These are phyloP conservation scores for Urocitellus parryii DNA, from an alignment of 2,113 vertebrate species.

Conservation along the genomic window DNA sequence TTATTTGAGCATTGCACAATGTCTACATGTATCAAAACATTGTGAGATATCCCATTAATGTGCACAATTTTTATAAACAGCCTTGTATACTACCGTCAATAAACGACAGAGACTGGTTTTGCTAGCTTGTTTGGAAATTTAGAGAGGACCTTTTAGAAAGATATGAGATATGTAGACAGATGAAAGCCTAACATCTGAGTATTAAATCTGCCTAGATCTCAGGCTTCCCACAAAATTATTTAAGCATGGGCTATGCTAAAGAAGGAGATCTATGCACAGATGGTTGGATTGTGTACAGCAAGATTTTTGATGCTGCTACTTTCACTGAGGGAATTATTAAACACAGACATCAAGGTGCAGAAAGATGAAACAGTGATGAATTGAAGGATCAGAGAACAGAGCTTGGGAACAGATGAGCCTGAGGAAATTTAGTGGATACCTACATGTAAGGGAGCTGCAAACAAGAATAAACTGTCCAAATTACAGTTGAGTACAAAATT, in stretches of 20 bases:
- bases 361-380: not conserved
- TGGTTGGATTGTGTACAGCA: too few species aligned
- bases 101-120: not conserved
- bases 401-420: not conserved
- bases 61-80: not conserved
- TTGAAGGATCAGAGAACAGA: not conserved
- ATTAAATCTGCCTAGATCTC: too few species aligned
- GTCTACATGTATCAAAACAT: not conserved
- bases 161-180: too few species aligned
- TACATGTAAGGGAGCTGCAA: not conserved
- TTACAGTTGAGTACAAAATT: not conserved
- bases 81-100: too few species aligned
- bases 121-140: too few species aligned
- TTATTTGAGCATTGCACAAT: not conserved
- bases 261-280: too few species aligned
- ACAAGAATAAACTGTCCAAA: not conserved
- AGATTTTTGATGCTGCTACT: not conserved
- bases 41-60: not conserved
- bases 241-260: too few species aligned
- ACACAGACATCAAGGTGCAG: not conserved
- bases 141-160: too few species aligned
- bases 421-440: not conserved
- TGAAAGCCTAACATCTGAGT: too few species aligned
- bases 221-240: too few species aligned
- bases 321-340: not conserved